Evolutionary conservation across 1,140 invertebrate genomes (phyloP).

Genomic region (Penaeus chinensis): DNA sequence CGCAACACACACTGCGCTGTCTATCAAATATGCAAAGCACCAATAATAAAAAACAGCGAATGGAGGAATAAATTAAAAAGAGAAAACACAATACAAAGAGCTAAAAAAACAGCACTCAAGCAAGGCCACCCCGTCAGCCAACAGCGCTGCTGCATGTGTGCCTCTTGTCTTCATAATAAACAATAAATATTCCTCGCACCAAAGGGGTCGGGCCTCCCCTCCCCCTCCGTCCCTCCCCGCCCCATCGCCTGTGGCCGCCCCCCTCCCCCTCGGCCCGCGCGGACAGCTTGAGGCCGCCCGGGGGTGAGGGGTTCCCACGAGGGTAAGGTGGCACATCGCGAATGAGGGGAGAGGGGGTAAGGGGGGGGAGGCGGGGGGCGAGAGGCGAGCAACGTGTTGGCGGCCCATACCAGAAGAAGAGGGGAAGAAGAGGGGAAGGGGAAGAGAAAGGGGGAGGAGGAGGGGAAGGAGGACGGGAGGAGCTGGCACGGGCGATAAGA

Average conservation of each 20-base stretch:
- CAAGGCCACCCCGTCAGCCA: too few relatives aligned
- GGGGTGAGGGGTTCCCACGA: slow-evolving; percentile 38
- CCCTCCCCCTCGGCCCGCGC: neutral
- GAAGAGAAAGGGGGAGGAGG: neutral
- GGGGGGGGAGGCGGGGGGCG: slow-evolving; percentile 27
- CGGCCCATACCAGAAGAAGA: neutral
- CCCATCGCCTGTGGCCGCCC: neutral
- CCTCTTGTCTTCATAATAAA: too few relatives aligned
- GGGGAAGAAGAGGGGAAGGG: neutral
- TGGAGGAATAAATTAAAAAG: too few relatives aligned
- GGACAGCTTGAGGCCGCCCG: neutral
- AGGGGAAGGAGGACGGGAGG: slow-evolving; percentile 2
- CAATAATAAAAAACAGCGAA: too few relatives aligned
- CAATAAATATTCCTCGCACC: too few relatives aligned
- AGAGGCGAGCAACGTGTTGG: slow-evolving; percentile 17
- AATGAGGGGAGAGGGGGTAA: slow-evolving; percentile 27
- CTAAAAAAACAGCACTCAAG: too few relatives aligned
- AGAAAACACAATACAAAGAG: too few relatives aligned
- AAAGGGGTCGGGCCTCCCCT: neutral
- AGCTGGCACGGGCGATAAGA: neutral
- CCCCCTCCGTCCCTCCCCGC: neutral
- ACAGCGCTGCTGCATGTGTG: too few relatives aligned
- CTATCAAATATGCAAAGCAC: too few relatives aligned
- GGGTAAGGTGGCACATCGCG: slow-evolving; percentile 48
- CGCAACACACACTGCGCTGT: too few relatives aligned